Evolutionary conservation across 2,797 vertebrate genomes (phyloP).

Genomic region (Sebastes variabilis): DNA sequence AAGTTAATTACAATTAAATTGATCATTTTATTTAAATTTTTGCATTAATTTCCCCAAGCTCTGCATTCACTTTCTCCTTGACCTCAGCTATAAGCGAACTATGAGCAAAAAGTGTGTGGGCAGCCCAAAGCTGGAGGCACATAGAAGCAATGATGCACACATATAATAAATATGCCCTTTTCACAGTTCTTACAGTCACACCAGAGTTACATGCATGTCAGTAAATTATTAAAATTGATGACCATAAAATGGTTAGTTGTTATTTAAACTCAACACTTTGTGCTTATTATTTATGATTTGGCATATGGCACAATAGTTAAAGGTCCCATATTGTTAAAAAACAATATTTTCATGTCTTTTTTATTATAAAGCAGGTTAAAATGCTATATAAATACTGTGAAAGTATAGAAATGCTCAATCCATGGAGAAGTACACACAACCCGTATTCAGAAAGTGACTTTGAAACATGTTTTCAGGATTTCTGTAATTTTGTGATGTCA

Average conservation of each 20-base stretch:
- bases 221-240: not conserved
- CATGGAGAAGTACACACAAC: too few species aligned
- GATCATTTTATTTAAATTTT: constrained; percentile 54
- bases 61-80: constrained; percentile 3
- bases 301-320: not conserved
- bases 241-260: not conserved
- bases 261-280: not conserved
- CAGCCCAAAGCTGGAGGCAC: not conserved
- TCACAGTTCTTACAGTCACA: not conserved
- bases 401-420: too few species aligned
- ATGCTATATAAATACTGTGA: too few species aligned
- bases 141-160: not conserved
- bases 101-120: too few species aligned
- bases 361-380: too few species aligned
- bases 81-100: not conserved
- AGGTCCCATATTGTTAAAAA: not conserved
- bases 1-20: constrained; percentile 73
- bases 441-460: too few species aligned
- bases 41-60: constrained; percentile 47
- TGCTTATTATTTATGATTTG: not conserved
- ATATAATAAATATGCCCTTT: not conserved
- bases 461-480: too few species aligned
- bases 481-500: too few species aligned
- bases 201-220: not conserved
- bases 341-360: too few species aligned